Conservation (phyloP, 2,888 invertebrate genomes). For the Plebejus melissa region DNA sequence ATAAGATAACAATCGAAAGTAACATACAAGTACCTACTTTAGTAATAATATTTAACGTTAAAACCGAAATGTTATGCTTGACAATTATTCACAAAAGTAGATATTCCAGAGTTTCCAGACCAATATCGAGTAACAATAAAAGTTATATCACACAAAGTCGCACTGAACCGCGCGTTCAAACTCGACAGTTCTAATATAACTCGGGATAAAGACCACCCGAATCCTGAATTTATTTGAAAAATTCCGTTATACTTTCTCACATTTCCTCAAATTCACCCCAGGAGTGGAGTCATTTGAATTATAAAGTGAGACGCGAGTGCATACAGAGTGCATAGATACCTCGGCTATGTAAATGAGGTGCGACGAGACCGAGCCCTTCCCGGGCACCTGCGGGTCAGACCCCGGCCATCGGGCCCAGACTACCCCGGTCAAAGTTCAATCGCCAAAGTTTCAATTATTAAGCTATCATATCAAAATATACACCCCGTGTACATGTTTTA, state of each 20-base stretch:
- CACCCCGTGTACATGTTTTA: background rate
- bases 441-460: slow-evolving; percentile 30
- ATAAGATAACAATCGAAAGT: slow-evolving; percentile 4
- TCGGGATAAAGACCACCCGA: slow-evolving; percentile 23
- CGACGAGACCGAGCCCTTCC: slow-evolving; percentile 46
- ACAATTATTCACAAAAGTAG: background rate
- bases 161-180: background rate
- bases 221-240: slow-evolving; percentile 44
- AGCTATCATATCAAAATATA: slow-evolving; percentile 19
- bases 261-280: slow-evolving; percentile 61
- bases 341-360: slow-evolving; percentile 65
- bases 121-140: background rate
- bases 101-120: background rate
- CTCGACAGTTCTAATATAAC: slow-evolving; percentile 12
- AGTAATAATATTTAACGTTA: background rate
- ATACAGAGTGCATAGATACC: slow-evolving; percentile 68
- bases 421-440: slow-evolving; percentile 22
- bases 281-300: slow-evolving; percentile 70
- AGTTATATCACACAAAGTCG: background rate
- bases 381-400: slow-evolving; percentile 33
- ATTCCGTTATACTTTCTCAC: slow-evolving; percentile 75
- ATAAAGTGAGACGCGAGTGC: slow-evolving; percentile 73
- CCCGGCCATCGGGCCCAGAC: slow-evolving; percentile 41
- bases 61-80: background rate
- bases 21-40: background rate